These are phyloP conservation scores for Gopherus evgoodei DNA, from an alignment of 2,113 vertebrate genomes.

Conservation along the genomic window DNA sequence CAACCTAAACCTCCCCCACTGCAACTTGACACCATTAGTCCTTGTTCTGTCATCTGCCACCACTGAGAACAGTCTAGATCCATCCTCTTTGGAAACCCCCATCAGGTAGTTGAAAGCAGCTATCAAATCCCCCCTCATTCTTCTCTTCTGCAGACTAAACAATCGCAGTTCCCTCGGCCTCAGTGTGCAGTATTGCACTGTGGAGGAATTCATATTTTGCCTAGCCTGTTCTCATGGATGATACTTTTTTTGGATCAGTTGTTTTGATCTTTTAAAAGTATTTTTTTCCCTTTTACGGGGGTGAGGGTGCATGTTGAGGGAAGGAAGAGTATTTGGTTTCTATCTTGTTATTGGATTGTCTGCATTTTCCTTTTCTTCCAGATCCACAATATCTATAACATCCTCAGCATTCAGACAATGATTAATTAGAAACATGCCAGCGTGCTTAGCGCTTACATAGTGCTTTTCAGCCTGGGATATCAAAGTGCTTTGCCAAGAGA, in stretches of 20 bases:
- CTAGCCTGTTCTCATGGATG: neutral
- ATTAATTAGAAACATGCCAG: neutral
- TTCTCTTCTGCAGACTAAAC: too few relatives aligned
- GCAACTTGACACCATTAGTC: too few relatives aligned
- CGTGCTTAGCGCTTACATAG: accelerated
- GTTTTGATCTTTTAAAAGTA: neutral
- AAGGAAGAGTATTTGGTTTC: neutral
- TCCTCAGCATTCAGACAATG: neutral
- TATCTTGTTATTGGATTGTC: neutral
- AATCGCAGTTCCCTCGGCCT: too few relatives aligned
- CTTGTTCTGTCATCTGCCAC: too few relatives aligned
- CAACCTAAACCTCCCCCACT: too few relatives aligned
- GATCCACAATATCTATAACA: neutral
- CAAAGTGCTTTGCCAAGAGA: neutral
- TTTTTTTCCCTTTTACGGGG: neutral
- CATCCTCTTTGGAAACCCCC: too few relatives aligned
- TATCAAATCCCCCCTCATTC: too few relatives aligned
- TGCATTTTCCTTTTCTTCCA: neutral
- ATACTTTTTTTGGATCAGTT: neutral
- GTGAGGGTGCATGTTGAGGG: too few relatives aligned
- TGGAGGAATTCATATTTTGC: neutral
- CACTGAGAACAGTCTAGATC: too few relatives aligned
- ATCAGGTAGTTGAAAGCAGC: too few relatives aligned
- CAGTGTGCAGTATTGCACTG: too few relatives aligned
- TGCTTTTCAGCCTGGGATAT: too few relatives aligned